Percentiles rank a stretch among this genome's conserved stretches.
These are phyloP conservation scores for Perdix hodgsoniae DNA, from an alignment of 2,797 vertebrate species.

Conservation along the genomic window DNA sequence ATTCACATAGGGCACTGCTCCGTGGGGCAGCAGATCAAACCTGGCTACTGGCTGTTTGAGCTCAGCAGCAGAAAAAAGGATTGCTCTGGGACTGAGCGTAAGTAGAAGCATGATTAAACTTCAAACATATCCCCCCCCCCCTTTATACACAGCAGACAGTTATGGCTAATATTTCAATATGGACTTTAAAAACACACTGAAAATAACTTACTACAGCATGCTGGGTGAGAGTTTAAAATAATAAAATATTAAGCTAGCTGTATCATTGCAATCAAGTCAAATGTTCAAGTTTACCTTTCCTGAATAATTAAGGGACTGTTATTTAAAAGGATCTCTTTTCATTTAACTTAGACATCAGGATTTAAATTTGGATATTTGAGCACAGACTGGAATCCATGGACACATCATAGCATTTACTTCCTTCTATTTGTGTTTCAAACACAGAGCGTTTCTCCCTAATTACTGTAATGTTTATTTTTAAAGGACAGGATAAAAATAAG, in stretches of 20 bases:
- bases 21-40: slow-evolving; percentile 90
- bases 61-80: slow-evolving; percentile 89
- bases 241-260: slow-evolving; percentile 31
- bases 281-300: slow-evolving; percentile 31
- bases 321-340: slow-evolving; percentile 17
- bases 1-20: slow-evolving; percentile 85
- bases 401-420: not conserved
- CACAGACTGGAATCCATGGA: not conserved
- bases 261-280: slow-evolving; percentile 33
- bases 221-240: not conserved
- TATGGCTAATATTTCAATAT: slow-evolving; percentile 77
- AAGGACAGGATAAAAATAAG: slow-evolving; percentile 26
- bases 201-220: slow-evolving; percentile 70
- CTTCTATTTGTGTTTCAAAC: not conserved
- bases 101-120: slow-evolving; percentile 88
- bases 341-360: not conserved
- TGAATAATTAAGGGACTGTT: slow-evolving; percentile 13
- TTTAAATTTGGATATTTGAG: slow-evolving; percentile 1
- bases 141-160: slow-evolving; percentile 75
- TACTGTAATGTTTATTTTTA: slow-evolving; percentile 19
- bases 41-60: slow-evolving; percentile 88
- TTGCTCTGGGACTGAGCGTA: slow-evolving; percentile 87
- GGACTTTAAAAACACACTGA: slow-evolving; percentile 74
- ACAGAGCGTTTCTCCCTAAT: not conserved
- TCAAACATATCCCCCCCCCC: slow-evolving; percentile 81